Percentiles rank a stretch among this genome's conserved stretches.
Conservation (phyloP, 2,113 vertebrate genomes). For the Phaethon lepturus region DNA sequence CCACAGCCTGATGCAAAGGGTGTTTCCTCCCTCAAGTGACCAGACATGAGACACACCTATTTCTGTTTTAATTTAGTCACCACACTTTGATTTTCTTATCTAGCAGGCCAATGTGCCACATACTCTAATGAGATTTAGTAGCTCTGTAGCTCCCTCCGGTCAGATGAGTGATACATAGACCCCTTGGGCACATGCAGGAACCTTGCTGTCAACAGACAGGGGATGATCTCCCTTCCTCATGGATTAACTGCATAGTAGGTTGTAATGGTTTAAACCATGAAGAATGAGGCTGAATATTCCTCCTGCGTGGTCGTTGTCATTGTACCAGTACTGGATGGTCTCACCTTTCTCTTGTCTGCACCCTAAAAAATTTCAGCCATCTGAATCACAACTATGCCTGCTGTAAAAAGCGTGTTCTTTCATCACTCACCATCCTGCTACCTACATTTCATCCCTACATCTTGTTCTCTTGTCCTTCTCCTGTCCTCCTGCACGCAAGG, state of each 20-base stretch:
- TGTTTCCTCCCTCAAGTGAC: constrained; percentile 1
- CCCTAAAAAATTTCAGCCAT: neutral
- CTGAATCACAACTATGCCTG: neutral
- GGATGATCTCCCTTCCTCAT: neutral
- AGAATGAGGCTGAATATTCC: neutral
- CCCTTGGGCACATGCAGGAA: neutral
- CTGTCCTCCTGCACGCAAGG: neutral
- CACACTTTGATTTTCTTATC: constrained; percentile 12
- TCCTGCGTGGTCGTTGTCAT: rapidly evolving
- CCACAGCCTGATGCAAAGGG: neutral
- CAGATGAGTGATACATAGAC: neutral
- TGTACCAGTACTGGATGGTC: neutral
- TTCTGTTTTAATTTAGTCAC: constrained; percentile 1
- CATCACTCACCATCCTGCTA: neutral
- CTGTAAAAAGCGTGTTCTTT: neutral
- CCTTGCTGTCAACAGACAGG: neutral
- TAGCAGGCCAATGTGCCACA: neutral
- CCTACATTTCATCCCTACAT: neutral
- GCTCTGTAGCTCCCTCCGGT: neutral
- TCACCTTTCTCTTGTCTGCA: neutral
- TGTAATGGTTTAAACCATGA: neutral
- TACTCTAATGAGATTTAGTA: neutral
- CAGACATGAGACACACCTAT: neutral
- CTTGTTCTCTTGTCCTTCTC: neutral
- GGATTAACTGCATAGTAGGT: rapidly evolving